phyloP scores from a whole-genome alignment of 2,113 vertebrate genomes.

The Aegypius monachus region DNA sequence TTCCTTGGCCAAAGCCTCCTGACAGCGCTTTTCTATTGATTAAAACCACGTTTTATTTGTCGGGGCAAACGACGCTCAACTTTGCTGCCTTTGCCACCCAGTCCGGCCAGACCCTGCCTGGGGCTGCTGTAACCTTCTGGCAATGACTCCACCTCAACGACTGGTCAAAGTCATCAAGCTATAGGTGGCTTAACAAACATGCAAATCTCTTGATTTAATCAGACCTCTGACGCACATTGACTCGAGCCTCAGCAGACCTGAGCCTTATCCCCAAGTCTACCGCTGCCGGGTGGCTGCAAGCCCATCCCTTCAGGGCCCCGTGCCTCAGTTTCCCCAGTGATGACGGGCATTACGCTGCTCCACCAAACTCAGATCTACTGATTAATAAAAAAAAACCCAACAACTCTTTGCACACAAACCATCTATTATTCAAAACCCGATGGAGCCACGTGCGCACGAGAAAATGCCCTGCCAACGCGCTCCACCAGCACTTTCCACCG shows the following conservation, averaged over 20 bases:
- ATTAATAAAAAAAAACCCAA: neutral
- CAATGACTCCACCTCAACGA: neutral
- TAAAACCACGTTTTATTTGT: neutral
- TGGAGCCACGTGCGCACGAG: rapidly evolving
- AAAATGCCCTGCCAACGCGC: rapidly evolving
- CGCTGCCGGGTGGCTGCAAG: neutral
- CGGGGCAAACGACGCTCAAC: neutral
- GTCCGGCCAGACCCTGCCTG: rapidly evolving
- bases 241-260: rapidly evolving
- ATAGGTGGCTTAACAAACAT: neutral
- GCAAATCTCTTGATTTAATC: neutral
- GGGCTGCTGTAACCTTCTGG: neutral
- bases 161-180: neutral
- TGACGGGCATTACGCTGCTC: neutral
- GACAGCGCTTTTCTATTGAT: neutral
- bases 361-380: neutral
- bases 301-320: neutral
- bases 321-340: neutral
- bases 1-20: neutral
- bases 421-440: neutral
- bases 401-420: neutral
- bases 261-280: neutral
- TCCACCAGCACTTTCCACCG: neutral
- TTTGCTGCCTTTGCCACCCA: neutral
- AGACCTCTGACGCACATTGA: neutral